These are phyloP conservation scores for Gari tellinella DNA, from an alignment of 2,888 invertebrate genomes.

Conservation along the genomic window DNA sequence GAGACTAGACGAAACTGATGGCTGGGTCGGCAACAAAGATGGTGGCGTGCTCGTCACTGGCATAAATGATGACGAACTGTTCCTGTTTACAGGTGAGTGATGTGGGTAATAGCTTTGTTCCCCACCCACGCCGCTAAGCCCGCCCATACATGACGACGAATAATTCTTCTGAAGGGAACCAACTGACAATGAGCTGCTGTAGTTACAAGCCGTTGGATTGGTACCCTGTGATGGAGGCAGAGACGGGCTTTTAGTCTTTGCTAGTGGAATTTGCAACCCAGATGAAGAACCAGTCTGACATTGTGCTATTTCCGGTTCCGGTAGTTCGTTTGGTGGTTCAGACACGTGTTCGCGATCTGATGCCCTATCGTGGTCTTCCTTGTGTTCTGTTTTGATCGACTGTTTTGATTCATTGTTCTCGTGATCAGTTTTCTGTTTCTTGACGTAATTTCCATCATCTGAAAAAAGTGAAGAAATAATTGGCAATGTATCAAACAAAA, in stretches of 20 bases:
- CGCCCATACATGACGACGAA: constrained; percentile 67
- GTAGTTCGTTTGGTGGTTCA: constrained; percentile 61
- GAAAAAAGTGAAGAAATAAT: too few species aligned
- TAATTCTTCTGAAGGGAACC: constrained; percentile 61
- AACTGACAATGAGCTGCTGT: constrained; percentile 42
- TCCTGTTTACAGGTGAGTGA: constrained; percentile 71
- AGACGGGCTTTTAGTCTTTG: constrained; percentile 62
- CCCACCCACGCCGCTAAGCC: constrained; percentile 33
- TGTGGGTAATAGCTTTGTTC: constrained; percentile 79
- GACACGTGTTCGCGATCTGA: constrained; percentile 52
- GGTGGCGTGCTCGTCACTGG: constrained; percentile 70
- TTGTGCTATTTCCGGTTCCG: constrained; percentile 64
- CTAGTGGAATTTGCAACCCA: constrained; percentile 56
- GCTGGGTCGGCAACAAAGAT: constrained; percentile 67
- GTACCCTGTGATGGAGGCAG: constrained; percentile 56
- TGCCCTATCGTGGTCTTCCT: constrained; percentile 64
- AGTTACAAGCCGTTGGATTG: constrained; percentile 64
- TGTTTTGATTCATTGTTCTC: constrained; percentile 41
- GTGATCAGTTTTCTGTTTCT: constrained; percentile 68
- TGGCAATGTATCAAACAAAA: too few species aligned
- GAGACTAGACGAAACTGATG: constrained; percentile 66
- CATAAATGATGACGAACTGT: constrained; percentile 68
- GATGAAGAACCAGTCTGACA: constrained; percentile 62
- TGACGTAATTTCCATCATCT: constrained; percentile 52
- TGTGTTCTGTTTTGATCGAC: constrained; percentile 45